Base-by-base conservation (phyloP, 1,140 invertebrate genomes). In the Zeugodacus cucurbitae region DNA sequence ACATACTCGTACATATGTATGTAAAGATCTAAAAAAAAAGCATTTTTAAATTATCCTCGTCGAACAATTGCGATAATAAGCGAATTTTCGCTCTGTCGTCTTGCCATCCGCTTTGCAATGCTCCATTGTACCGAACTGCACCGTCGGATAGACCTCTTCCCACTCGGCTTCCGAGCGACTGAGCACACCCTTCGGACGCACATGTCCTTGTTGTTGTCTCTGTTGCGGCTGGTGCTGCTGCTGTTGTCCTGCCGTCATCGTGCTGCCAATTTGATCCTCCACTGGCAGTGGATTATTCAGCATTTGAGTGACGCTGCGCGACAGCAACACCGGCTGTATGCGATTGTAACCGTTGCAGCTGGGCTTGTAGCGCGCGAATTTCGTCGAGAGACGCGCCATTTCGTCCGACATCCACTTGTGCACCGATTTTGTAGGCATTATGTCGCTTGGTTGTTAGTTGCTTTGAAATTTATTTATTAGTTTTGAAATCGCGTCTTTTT, bases 251-350 rank as follows among this genome's bases (percentile, higher is more conserved):
- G 67, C 87, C 48, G 32, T 54, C 32, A 48, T 48, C 4, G n/a
- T 88, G 87, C 64, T 86, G 37, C 85, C 85, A 7, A 87, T 78
- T 32, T 87, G 62, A 87, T 90, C 17, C 86, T 87, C 87, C 1
- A 88, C 34, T 5, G 92, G 92, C 88, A 93, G 64, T 0, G 92
- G 92, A 90, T 93, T 93, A 48, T 93, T 93, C 0, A 93, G 89
- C 92, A 93, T 93, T 44, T 93, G 92, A 2, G 90, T 91, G 44
- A 93, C 92, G 89, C 92, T 93, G 74, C 92, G 92, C 67, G 92
- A 91, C 22, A 93, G 88, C 0, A 91, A 90, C 57, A 93, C 91
- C 3, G 92, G 91, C 70, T 93, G 92, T 87, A 93, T 93, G 2
- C 92, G 92, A 87, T 93, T 93, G 44, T 93, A 93, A 26, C 92